Evolutionary conservation across 2,888 invertebrate species (phyloP).

Genomic region (Pristionchus arcanus): DNA sequence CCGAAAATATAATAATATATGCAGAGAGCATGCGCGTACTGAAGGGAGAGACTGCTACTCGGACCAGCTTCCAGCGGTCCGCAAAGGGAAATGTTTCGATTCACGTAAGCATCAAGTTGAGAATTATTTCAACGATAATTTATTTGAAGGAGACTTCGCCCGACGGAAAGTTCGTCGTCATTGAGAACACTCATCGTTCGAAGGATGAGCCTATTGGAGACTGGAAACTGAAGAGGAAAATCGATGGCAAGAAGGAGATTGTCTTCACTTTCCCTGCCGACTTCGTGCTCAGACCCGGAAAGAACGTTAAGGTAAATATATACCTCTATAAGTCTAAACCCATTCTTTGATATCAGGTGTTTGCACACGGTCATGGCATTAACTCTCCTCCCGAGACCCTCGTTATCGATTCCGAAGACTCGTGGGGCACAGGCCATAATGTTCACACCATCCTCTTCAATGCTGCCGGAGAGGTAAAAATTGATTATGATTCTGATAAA

Average conservation of each 20-base stretch:
- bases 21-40: slow-evolving; percentile 76
- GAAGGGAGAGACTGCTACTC: slow-evolving; percentile 81
- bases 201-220: slow-evolving; percentile 80
- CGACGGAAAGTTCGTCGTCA: slow-evolving; percentile 81
- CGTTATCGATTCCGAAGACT: slow-evolving; percentile 75
- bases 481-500: background rate
- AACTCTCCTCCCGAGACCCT: slow-evolving; percentile 74
- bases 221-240: slow-evolving; percentile 80
- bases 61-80: slow-evolving; percentile 82
- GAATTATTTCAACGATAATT: background rate
- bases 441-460: slow-evolving; percentile 79
- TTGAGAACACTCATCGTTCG: slow-evolving; percentile 81
- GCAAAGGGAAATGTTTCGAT: slow-evolving; percentile 82
- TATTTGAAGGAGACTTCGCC: slow-evolving; percentile 80
- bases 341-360: slow-evolving; percentile 55
- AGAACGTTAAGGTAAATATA: slow-evolving; percentile 69
- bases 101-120: slow-evolving; percentile 61
- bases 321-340: background rate
- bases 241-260: slow-evolving; percentile 79
- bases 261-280: slow-evolving; percentile 78
- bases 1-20: background rate
- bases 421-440: slow-evolving; percentile 76
- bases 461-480: slow-evolving; percentile 75
- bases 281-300: slow-evolving; percentile 77
- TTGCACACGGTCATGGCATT: slow-evolving; percentile 74